Conservation (phyloP, 1,140 invertebrate species). For the Sipha flava region DNA sequence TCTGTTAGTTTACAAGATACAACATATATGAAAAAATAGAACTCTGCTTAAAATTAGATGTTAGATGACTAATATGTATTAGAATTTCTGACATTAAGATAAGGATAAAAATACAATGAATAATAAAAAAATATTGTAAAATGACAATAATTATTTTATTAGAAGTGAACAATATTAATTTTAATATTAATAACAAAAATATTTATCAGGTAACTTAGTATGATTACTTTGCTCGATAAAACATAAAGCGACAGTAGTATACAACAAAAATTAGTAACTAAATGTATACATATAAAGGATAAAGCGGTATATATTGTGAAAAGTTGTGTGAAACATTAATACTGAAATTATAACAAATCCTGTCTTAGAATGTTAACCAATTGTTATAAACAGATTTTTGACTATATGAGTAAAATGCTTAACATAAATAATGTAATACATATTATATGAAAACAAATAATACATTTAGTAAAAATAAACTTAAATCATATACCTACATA, state of each 20-base stretch:
- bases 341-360: not conserved
- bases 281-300: not conserved
- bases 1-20: too few relatives aligned
- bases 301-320: not conserved
- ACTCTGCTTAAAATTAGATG: too few relatives aligned
- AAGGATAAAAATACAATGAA: too few relatives aligned
- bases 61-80: too few relatives aligned
- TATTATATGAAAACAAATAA: not conserved
- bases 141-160: not conserved
- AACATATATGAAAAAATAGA: too few relatives aligned
- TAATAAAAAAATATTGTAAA: too few relatives aligned
- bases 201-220: slow-evolving; percentile 3
- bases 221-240: not conserved
- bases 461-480: not conserved
- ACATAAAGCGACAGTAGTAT: not conserved
- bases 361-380: not conserved
- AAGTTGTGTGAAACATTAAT: not conserved
- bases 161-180: not conserved
- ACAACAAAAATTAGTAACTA: not conserved
- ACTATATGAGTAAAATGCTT: not conserved
- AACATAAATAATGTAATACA: not conserved
- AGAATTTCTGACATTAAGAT: too few relatives aligned
- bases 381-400: not conserved
- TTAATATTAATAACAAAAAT: slow-evolving; percentile 1
- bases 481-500: not conserved